Base-by-base conservation (phyloP, 2,797 vertebrate species). In the Leontocebus nigricollis region DNA sequence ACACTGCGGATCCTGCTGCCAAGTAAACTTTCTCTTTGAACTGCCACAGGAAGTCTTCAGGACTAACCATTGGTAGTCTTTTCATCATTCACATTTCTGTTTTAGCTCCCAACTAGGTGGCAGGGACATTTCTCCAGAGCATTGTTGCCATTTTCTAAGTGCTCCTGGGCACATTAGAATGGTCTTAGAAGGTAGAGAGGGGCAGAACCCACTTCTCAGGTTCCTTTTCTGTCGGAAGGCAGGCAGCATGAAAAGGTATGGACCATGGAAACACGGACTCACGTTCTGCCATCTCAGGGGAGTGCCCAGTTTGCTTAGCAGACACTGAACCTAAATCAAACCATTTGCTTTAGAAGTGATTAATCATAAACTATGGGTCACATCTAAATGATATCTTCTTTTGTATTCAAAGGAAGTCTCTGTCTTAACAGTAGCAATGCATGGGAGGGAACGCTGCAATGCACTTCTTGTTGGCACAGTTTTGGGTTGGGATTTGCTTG, bases 21-120 rank as follows among this genome's bases (percentile, higher is more conserved):
- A 0, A 92, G 77, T 46, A 90, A 97, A 96, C 52, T 94, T 95
- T 91, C 82, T 90, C 26, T 70, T 73, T 64, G 22, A 92, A 85
- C 46, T 30, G 19, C 50, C 46, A 39, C 2, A 20, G 7, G 4
- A 94, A 73, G n/a, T 75, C 81, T 75, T 86, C 30, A 75, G 55
- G n/a, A 67, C 19, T 27, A 36, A 67, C 19, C 27, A 41, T 4
- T 50, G 5, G 11, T 75, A 44, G 14, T 57, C 15, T 27, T 44
- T 83, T 24, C 17, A 41, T 70, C 52, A 83, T 13, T 81, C 52
- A 61, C 3, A 75, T 33, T 52, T 79, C 41, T 59, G 44, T 75
- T 89, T 95, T 59, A 89, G 30, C 72, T 81, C 73, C 75, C 70
- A 52, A 22, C 7, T 36, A n/a, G 41, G 30, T n/a, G 36, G 73